These are phyloP conservation scores for Drosophila santomea DNA, from an alignment of 1,140 invertebrate genomes.

Conservation along the genomic window DNA sequence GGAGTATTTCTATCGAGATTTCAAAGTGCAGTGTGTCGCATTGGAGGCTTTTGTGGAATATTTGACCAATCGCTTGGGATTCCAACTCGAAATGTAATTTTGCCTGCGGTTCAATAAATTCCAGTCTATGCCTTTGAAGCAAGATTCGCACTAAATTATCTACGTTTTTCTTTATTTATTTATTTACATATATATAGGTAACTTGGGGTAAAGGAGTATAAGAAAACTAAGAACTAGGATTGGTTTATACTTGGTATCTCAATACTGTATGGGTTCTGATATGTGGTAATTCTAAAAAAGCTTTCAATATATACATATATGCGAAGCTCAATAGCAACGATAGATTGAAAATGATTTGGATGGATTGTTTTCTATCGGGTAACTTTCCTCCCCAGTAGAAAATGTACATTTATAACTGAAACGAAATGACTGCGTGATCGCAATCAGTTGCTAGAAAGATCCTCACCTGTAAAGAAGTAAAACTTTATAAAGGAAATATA, in stretches of 20 bases:
- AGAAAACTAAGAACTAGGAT: no score
- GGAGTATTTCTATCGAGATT: neutral
- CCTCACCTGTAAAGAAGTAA: neutral
- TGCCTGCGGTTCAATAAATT: neutral
- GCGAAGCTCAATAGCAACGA: neutral
- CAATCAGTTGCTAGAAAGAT: constrained; percentile 6
- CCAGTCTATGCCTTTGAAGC: neutral
- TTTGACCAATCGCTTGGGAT: neutral
- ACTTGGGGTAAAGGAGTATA: no score
- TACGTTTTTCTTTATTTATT: neutral
- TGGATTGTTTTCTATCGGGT: neutral
- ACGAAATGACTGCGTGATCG: neutral
- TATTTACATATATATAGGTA: no score
- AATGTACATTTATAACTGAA: neutral
- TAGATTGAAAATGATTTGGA: neutral
- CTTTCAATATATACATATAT: neutral
- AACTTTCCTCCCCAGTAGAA: constrained; percentile 1
- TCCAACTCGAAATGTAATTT: neutral
- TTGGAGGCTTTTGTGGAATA: neutral
- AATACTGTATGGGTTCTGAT: neutral
- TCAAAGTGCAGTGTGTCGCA: neutral
- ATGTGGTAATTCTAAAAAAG: neutral
- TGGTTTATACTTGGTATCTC: neutral
- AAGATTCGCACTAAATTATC: no score
- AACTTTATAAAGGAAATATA: neutral